A percentile compares a stretch with the other conserved stretches of the same genome.
phyloP scores from a whole-genome alignment of 2,888 invertebrate genomes.

The Scaptomyza reducta region DNA sequence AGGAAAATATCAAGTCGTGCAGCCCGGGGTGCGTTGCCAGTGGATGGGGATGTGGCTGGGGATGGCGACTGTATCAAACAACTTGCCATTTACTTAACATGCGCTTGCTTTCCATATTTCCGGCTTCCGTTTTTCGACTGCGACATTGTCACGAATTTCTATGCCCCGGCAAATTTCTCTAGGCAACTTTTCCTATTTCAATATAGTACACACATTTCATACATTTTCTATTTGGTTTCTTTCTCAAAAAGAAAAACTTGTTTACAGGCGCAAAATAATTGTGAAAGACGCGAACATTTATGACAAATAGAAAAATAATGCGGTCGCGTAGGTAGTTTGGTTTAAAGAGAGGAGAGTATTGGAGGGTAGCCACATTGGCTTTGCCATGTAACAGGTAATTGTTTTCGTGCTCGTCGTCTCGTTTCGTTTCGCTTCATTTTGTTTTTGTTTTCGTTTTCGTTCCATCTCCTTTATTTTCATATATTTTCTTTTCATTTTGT shows the following conservation, averaged over 20 bases:
- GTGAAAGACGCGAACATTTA: constrained; percentile 68
- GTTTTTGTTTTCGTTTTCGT: constrained; percentile 9
- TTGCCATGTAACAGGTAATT: constrained; percentile 68
- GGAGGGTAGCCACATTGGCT: constrained; percentile 27
- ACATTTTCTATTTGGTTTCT: constrained; percentile 4
- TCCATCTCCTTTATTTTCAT: constrained; percentile 8
- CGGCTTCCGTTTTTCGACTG: constrained; percentile 41
- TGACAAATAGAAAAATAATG: constrained; percentile 53
- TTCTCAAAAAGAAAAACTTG: constrained; percentile 44
- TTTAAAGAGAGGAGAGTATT: not conserved
- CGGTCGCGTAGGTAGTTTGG: not conserved
- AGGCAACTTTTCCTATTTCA: constrained; percentile 42
- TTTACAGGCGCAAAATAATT: constrained; percentile 62
- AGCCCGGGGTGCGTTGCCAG: not conserved
- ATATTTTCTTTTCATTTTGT: not conserved
- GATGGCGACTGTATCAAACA: constrained; percentile 12
- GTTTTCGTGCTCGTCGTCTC: constrained; percentile 46
- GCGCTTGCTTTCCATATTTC: constrained; percentile 60
- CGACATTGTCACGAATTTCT: constrained; percentile 49
- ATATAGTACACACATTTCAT: constrained; percentile 16
- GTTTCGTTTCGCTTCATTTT: constrained; percentile 58
- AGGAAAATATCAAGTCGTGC: not conserved
- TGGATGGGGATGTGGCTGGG: not conserved
- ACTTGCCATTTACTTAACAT: constrained; percentile 23
- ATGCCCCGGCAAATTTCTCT: constrained; percentile 15